Evolutionary conservation across 1,140 invertebrate genomes (phyloP), one percentile per base, ranked within the genome.

Genomic region (Drosophila sturtevanti): DNA sequence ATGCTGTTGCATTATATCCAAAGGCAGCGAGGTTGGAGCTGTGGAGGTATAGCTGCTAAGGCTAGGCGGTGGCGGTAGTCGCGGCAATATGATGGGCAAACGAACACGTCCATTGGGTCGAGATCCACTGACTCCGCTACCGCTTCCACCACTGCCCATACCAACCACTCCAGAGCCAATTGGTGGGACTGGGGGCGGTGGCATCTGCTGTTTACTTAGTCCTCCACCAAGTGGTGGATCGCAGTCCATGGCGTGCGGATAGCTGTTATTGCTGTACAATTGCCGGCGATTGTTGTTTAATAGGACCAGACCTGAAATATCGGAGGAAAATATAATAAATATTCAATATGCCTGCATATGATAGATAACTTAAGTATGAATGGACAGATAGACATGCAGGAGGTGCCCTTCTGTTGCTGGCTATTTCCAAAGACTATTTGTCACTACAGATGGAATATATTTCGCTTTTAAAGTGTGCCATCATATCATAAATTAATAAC

Each of bases 191-290:
- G 72, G 78, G 22, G 71, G 77, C 2, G 82, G 85, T 52, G 75
- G 72, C 82, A 73, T 68, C 35, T 59, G 59, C 9, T 64, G 73
- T 12, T 56, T 16, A 14, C 54, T 11, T 27, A 56, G 54, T 34
- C 22, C 41, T 21, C 41, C 41, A 48, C 18, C 27, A 12, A 72
- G 69, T 59, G 91, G 90, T 38, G 91, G 90, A 81, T 92, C 91
- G 64, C 91, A 92, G 66, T 92, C 91, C 91, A 92, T 92, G 63
- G 90, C 87, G 64, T 87, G 85, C 52, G 90, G 84, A 87, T 91
- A 91, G 69, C 76, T 77, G 65, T 65, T 68, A 63, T 68, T 84
- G 64, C 60, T 67, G 34, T 67, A 78, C 63, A 75, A 18, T 61
- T 77, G 70, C 24, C 72, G 72, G n/a, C 66, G 70, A 62, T 38